phyloP scores from a whole-genome alignment of 2,113 vertebrate species.

The Hassar affinis region DNA sequence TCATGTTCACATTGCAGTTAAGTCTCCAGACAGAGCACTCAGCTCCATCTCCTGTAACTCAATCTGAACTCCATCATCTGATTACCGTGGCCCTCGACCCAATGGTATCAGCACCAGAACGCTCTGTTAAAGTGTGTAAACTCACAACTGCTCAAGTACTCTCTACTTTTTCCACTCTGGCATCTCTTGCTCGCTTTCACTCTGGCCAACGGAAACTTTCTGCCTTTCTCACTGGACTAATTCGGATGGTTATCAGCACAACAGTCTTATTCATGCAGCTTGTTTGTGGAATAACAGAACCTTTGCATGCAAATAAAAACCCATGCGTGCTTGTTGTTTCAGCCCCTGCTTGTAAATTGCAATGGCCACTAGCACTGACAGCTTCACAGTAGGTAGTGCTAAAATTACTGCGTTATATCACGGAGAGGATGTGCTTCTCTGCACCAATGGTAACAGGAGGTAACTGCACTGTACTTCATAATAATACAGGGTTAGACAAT shows the following conservation, averaged over 20 bases:
- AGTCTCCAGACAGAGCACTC: conserved; percentile 46
- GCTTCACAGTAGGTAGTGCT: conserved; percentile 27
- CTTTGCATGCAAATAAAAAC: conserved; percentile 16
- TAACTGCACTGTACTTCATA: neutral
- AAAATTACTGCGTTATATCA: conserved; percentile 22
- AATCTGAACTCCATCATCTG: conserved; percentile 59
- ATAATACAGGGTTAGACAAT: neutral
- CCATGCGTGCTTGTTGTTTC: conserved; percentile 1
- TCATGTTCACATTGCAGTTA: neutral
- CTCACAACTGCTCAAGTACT: neutral
- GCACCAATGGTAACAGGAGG: neutral
- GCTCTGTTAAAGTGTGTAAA: conserved; percentile 33
- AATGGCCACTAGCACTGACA: conserved; percentile 21
- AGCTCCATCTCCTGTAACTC: conserved; percentile 60
- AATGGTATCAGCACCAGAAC: conserved; percentile 33
- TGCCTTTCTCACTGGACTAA: neutral
- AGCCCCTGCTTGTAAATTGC: conserved; percentile 6
- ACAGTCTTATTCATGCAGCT: neutral
- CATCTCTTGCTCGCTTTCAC: neutral
- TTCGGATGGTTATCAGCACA: neutral
- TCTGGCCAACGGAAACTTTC: neutral
- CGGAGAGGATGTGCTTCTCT: neutral
- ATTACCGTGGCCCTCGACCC: conserved; percentile 56
- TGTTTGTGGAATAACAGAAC: conserved; percentile 11
- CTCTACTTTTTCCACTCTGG: neutral